Base-by-base conservation (phyloP, 2,888 invertebrate genomes). In the Eupithecia abbreviata region DNA sequence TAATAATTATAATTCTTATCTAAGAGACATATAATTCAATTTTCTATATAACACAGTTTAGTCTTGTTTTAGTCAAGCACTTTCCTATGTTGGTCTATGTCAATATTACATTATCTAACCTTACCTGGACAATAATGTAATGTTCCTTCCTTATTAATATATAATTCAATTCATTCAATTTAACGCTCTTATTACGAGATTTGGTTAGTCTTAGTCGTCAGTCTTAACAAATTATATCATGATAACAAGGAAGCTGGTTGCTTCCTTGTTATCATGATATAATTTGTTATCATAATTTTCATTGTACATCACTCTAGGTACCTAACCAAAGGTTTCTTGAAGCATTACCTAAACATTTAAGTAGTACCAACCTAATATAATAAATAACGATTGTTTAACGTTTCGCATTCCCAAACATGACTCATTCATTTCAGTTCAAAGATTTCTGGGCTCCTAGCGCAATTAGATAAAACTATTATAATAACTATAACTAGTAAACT, bases 331-430 rank as follows among this genome's bases (percentile, higher is more conserved):
- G 3, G 62, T 30, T 30, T 58, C 58, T 58, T 18, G 10, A 10
- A 18, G 4, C 18, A n/a, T n/a, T 58, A 4, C 10, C 62, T 12
- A 62, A 18, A 9, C 9, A 58, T 58, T 55, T 55, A 55, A 55
- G n/a, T 58, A 58, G 18, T 58, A 58, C 10, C 12, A 62, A 62
- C 62, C 62, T 10, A 51, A 13, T 51, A 51, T 51, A 62, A 62
- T 62, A 58, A 62, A 62, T 62, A 58, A 10, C 58, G 62, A 15
- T 66, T 41, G 66, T 66, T 62, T 30, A 62, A 30, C 10, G 42
- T 66, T 42, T 66, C 66, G 15, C 42, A 66, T 66, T 66, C 15
- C 42, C 42, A 66, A 66, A 66, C 15, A 42, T 66, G 66, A 66
- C 42, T 66, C 66, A 66, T 66, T 66, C n/a, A n/a, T n/a, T n/a